Percentiles rank a stretch among this genome's conserved stretches.
These are phyloP conservation scores for Platygyra sinensis DNA, from an alignment of 64 coral and sea anemone genomes.

Conservation along the genomic window DNA sequence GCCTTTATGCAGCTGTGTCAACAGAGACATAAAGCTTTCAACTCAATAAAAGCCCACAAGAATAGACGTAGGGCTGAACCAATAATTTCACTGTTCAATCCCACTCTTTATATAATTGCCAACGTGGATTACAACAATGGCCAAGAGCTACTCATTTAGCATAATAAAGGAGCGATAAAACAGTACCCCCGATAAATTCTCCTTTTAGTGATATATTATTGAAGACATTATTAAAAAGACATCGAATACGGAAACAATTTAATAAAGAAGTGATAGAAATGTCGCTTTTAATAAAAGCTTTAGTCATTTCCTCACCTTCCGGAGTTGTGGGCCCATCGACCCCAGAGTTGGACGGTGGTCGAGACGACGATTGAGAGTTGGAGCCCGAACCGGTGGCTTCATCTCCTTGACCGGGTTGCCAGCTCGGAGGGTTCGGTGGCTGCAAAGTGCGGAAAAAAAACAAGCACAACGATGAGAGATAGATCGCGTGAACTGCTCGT, in stretches of 20 bases:
- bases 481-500: conserved; percentile 76
- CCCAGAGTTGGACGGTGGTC: conserved; percentile 83
- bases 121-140: conserved; percentile 85
- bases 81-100: conserved; percentile 96
- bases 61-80: conserved; percentile 89
- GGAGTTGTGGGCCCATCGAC: conserved; percentile 85
- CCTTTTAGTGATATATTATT: conserved; percentile 95
- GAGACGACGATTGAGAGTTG: conserved; percentile 82
- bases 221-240: conserved; percentile 99
- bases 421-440: conserved; percentile 72
- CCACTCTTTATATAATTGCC: conserved; percentile 94
- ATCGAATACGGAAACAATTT: conserved; percentile 99
- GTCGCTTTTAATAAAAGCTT: conserved; percentile 95
- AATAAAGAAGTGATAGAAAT: conserved; percentile 99
- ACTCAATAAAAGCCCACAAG: conserved; percentile 98
- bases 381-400: conserved; percentile 78
- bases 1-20: conserved; percentile 99
- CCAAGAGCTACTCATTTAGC: conserved; percentile 78
- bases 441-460: conserved; percentile 41
- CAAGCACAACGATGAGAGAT: conserved; percentile 46
- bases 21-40: conserved; percentile 97
- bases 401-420: conserved; percentile 74
- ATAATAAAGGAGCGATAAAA: conserved; percentile 97
- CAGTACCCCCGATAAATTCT: conserved; percentile 84
- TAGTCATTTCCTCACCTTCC: conserved; percentile 86